Conservation (phyloP, 35 echinoderm and acorn worm genomes). For the Heliocidaris tuberculata region DNA sequence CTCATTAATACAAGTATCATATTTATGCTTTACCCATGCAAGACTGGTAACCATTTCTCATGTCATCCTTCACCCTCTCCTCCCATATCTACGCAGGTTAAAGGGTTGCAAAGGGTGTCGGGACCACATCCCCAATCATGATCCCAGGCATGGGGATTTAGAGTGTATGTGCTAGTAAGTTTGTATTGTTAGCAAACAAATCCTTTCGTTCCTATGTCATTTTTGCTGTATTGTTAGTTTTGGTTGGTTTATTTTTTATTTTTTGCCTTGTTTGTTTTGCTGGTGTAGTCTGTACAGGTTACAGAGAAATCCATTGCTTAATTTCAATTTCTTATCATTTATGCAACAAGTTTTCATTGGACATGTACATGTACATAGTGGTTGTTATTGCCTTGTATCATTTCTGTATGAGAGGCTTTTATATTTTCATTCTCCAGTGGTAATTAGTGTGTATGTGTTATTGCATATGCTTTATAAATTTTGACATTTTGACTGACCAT, state of each 20-base stretch:
- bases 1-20: neutral
- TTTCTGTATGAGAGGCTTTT: too few relatives aligned
- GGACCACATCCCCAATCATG: conserved; percentile 56
- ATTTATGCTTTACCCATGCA: neutral
- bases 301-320: too few relatives aligned
- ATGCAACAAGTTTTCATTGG: too few relatives aligned
- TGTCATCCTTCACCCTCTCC: neutral
- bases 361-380: too few relatives aligned
- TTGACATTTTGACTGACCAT: too few relatives aligned
- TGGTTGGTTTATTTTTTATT: neutral
- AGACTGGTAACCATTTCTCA: neutral
- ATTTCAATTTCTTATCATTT: too few relatives aligned
- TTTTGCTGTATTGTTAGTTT: neutral
- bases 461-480: too few relatives aligned
- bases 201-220: neutral
- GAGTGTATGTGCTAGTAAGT: conserved; percentile 89
- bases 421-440: too few relatives aligned
- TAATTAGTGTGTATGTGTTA: too few relatives aligned
- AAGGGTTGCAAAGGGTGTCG: conserved; percentile 69
- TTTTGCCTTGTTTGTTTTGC: neutral
- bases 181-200: neutral
- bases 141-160: conserved; percentile 57
- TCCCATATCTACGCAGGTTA: conserved; percentile 39
- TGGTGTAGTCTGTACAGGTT: neutral
- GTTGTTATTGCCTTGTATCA: too few relatives aligned